A percentile compares a stretch with the other conserved stretches of the same genome.
These are phyloP conservation scores for Prionailurus viverrinus DNA, from an alignment of 2,113 vertebrate species.

Conservation along the genomic window DNA sequence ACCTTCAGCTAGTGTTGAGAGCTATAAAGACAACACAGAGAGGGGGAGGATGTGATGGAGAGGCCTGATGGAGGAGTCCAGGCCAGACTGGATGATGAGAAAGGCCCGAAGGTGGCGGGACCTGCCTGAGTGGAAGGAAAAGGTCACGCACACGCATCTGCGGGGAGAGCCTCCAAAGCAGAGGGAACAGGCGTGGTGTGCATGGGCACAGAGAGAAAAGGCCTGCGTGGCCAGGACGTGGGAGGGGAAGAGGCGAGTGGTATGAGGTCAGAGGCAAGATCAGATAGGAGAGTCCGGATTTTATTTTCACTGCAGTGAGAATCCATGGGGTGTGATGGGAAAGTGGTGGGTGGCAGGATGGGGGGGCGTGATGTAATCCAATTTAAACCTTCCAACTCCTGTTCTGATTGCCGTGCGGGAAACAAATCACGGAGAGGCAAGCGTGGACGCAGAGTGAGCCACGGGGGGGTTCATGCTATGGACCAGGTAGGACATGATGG, in stretches of 20 bases:
- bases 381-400: not conserved
- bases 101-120: fast-evolving
- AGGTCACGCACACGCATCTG: not conserved
- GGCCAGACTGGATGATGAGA: fast-evolving
- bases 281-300: not conserved
- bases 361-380: not conserved
- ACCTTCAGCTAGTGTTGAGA: not conserved
- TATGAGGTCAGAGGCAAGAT: not conserved
- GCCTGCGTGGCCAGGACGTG: fast-evolving
- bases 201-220: not conserved
- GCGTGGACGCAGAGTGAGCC: too few species aligned
- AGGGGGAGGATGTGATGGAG: fast-evolving
- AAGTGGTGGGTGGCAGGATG: not conserved
- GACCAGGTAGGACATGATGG: not conserved
- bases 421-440: fast-evolving
- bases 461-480: not conserved
- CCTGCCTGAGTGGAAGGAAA: not conserved
- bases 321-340: not conserved
- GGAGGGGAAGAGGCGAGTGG: not conserved
- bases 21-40: not conserved
- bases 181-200: fast-evolving
- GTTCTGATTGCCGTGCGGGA: fast-evolving
- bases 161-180: fast-evolving
- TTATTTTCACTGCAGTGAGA: not conserved
- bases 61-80: not conserved